phyloP scores from a whole-genome alignment of 2,888 invertebrate species.

The Sympetrum striolatum region DNA sequence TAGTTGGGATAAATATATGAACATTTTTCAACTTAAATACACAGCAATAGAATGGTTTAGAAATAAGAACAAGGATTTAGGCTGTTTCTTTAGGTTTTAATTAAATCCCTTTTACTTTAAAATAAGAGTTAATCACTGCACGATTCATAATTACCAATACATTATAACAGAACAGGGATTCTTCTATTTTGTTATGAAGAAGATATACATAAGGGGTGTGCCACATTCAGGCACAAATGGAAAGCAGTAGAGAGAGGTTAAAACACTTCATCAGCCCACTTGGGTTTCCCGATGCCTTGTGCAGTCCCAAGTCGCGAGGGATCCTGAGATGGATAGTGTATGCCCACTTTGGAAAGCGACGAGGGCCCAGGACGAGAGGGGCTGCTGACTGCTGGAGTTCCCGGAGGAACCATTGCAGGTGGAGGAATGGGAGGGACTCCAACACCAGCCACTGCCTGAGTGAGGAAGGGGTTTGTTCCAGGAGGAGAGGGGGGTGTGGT shows the following conservation, averaged over 20 bases:
- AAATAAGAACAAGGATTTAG: too few relatives aligned
- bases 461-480: conserved; percentile 54
- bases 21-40: too few relatives aligned
- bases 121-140: too few relatives aligned
- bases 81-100: too few relatives aligned
- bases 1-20: too few relatives aligned
- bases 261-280: conserved; percentile 45
- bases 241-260: background rate
- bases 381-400: conserved; percentile 48
- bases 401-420: conserved; percentile 50
- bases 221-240: too few relatives aligned
- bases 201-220: too few relatives aligned
- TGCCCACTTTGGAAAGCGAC: conserved; percentile 58
- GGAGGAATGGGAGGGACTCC: conserved; percentile 57
- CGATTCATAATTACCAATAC: too few relatives aligned
- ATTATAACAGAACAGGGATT: too few relatives aligned
- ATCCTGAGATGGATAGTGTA: conserved; percentile 98
- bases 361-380: conserved; percentile 62
- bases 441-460: conserved; percentile 59
- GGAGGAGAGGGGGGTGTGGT: conserved; percentile 56
- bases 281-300: conserved; percentile 52
- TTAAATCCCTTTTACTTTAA: too few relatives aligned
- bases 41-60: too few relatives aligned
- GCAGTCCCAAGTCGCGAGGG: conserved; percentile 86
- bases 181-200: too few relatives aligned